Percentiles rank a stretch among this genome's conserved stretches.
These are phyloP conservation scores for Dascyllus trimaculatus DNA, from an alignment of 2,113 vertebrate genomes.

Conservation along the genomic window DNA sequence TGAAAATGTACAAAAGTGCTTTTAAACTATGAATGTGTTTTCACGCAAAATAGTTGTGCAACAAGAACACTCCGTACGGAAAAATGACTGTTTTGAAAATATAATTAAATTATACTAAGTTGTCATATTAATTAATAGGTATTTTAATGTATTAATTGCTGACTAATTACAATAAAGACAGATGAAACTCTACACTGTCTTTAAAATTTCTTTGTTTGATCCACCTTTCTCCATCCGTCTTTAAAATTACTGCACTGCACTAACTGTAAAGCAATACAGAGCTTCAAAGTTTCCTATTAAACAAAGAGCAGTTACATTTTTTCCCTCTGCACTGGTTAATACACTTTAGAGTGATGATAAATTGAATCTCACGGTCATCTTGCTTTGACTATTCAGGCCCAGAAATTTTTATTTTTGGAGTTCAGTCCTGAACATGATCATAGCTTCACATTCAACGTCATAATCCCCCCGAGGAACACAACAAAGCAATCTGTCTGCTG, in stretches of 20 bases:
- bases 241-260: not conserved
- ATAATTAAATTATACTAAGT: not conserved
- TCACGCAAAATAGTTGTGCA: conserved; percentile 9
- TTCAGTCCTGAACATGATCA: conserved; percentile 25
- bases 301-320: conserved; percentile 11
- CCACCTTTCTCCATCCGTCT: not conserved
- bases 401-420: conserved; percentile 23
- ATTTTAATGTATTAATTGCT: not conserved
- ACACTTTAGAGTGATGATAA: conserved; percentile 9
- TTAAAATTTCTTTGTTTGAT: no score
- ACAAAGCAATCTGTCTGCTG: conserved; percentile 62
- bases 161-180: not conserved
- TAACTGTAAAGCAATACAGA: not conserved
- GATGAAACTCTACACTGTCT: not conserved
- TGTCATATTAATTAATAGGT: no score
- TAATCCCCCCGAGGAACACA: conserved; percentile 62
- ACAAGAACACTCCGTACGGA: not conserved
- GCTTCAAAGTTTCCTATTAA: conserved; percentile 3
- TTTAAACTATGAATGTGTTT: conserved; percentile 17
- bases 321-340: not conserved
- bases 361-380: conserved; percentile 21
- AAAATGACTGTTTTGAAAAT: no score
- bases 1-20: conserved; percentile 22
- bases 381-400: not conserved
- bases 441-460: conserved; percentile 44